Conservation (phyloP, 2,113 vertebrate species). For the Hemiprocne comata region DNA sequence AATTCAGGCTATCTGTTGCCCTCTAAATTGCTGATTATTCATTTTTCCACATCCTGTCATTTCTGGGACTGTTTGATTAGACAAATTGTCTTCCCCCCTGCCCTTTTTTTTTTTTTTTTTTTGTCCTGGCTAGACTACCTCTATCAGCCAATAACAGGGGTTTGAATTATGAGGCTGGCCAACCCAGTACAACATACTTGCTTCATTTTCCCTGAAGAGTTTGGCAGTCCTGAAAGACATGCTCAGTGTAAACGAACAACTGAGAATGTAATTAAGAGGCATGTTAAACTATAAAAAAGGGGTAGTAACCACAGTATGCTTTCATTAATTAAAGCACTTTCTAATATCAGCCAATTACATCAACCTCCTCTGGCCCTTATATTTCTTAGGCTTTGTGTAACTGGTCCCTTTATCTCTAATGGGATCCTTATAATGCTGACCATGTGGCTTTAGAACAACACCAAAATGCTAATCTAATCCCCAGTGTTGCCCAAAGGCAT, state of each 20-base stretch:
- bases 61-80: slow-evolving; percentile 39
- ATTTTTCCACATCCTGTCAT: slow-evolving; percentile 2
- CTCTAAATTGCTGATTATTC: neutral
- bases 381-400: slow-evolving; percentile 73
- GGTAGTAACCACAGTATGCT: slow-evolving; percentile 60
- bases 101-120: neutral
- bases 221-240: slow-evolving; percentile 63
- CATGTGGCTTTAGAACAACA: slow-evolving; percentile 80
- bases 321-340: slow-evolving; percentile 73
- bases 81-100: neutral
- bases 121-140: neutral
- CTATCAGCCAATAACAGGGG: neutral
- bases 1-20: neutral
- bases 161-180: slow-evolving; percentile 36
- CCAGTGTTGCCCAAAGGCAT: slow-evolving; percentile 76
- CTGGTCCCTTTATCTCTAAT: slow-evolving; percentile 72
- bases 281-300: slow-evolving; percentile 65
- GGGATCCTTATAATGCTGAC: slow-evolving; percentile 75
- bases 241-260: slow-evolving; percentile 61
- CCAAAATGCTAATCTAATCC: slow-evolving; percentile 82
- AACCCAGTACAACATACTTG: slow-evolving; percentile 12
- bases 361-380: slow-evolving; percentile 68
- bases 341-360: slow-evolving; percentile 68
- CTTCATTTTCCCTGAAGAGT: slow-evolving; percentile 47
- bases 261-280: slow-evolving; percentile 64